Evolutionary conservation across 2,113 vertebrate genomes (phyloP).

Genomic region (Paradisaea rubra): DNA sequence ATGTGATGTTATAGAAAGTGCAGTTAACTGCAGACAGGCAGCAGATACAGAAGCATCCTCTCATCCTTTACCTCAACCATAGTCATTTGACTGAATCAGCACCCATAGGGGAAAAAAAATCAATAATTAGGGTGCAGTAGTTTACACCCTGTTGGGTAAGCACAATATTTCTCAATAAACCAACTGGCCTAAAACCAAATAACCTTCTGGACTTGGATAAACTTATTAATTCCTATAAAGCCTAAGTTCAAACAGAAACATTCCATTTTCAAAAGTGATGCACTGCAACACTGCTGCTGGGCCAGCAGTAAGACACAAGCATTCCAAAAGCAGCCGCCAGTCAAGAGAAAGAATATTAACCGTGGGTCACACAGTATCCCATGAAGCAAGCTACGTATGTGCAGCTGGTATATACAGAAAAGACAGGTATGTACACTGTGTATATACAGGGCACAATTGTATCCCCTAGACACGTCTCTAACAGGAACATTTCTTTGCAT

Average conservation of each 20-base stretch:
- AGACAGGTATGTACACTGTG: not conserved
- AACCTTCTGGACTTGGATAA: not conserved
- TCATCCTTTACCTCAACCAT: not conserved
- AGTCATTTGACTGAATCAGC: not conserved
- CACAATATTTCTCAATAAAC: not conserved
- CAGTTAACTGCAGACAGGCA: not conserved
- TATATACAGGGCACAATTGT: not conserved
- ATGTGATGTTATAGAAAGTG: not conserved
- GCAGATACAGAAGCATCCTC: not conserved
- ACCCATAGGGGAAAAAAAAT: not conserved
- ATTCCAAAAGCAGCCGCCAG: not conserved
- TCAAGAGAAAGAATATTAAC: not conserved
- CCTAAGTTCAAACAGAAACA: not conserved
- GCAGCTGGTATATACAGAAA: not conserved
- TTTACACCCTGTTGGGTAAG: not conserved
- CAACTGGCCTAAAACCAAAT: not conserved
- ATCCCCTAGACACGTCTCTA: fast-evolving
- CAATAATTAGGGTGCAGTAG: not conserved
- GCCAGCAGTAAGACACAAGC: not conserved
- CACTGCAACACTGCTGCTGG: not conserved
- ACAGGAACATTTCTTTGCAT: not conserved
- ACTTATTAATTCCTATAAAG: not conserved
- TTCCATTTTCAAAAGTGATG: not conserved
- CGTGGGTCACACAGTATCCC: not conserved
- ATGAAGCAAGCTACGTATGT: not conserved